These are phyloP conservation scores for Andrena praecox DNA, from an alignment of 2,888 invertebrate genomes.

Conservation along the genomic window DNA sequence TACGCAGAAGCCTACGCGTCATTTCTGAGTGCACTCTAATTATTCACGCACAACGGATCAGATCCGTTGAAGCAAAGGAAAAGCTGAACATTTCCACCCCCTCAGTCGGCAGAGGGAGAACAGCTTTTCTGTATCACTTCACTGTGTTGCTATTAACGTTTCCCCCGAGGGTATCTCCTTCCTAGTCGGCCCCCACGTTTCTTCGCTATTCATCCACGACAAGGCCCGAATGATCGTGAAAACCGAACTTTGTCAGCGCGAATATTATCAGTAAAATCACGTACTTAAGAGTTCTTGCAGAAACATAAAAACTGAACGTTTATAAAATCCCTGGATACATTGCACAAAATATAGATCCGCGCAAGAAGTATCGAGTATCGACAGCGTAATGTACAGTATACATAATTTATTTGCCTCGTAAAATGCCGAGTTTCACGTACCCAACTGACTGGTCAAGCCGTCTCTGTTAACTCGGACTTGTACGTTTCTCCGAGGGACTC, in stretches of 20 bases:
- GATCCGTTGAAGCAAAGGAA: constrained; percentile 39
- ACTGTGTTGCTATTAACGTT: not conserved
- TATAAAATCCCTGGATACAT: too few relatives aligned
- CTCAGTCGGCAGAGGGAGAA: not conserved
- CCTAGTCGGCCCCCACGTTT: not conserved
- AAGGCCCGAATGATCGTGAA: not conserved
- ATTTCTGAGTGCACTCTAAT: constrained; percentile 62
- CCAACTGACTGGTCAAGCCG: not conserved
- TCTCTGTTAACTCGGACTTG: not conserved
- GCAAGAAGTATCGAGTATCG: too few relatives aligned
- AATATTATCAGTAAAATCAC: too few relatives aligned
- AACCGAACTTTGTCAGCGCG: too few relatives aligned
- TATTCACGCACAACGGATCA: constrained; percentile 66
- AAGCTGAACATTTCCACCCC: constrained; percentile 31
- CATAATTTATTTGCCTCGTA: not conserved
- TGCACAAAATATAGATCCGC: too few relatives aligned
- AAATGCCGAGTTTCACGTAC: not conserved
- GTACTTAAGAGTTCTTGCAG: too few relatives aligned
- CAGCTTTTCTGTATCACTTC: constrained; percentile 26
- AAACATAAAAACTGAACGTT: too few relatives aligned
- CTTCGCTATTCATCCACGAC: not conserved
- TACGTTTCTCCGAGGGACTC: not conserved
- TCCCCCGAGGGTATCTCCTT: not conserved
- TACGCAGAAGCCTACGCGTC: constrained; percentile 51
- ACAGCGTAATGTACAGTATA: not conserved